Evolutionary conservation across 2,797 vertebrate genomes (phyloP).

Genomic region (Hyperoplus immaculatus): DNA sequence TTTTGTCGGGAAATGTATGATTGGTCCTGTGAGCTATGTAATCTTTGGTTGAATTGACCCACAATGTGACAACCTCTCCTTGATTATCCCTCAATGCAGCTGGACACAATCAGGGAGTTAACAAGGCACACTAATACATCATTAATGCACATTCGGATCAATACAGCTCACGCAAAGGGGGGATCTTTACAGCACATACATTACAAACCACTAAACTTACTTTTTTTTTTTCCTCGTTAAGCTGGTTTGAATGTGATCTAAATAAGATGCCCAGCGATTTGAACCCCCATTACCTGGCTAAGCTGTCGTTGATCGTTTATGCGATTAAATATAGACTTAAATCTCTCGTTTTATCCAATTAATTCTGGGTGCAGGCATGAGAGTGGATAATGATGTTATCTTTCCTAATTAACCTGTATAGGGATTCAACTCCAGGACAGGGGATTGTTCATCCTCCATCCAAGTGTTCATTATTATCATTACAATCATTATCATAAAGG

Average conservation of each 20-base stretch:
- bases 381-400: slow-evolving; percentile 91
- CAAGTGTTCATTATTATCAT: slow-evolving; percentile 88
- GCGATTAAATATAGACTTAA: slow-evolving; percentile 88
- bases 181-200: slow-evolving; percentile 45
- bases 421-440: slow-evolving; percentile 87
- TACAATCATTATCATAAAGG: slow-evolving; percentile 86
- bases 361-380: slow-evolving; percentile 86
- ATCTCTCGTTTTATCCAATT: slow-evolving; percentile 87
- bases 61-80: background rate
- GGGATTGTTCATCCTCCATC: slow-evolving; percentile 87
- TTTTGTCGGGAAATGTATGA: slow-evolving; percentile 40
- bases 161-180: slow-evolving; percentile 10
- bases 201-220: slow-evolving; percentile 57
- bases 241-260: slow-evolving; percentile 79
- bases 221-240: slow-evolving; percentile 75
- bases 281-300: slow-evolving; percentile 74
- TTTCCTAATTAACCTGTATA: slow-evolving; percentile 92
- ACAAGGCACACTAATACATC: slow-evolving; percentile 54
- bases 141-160: slow-evolving; percentile 63
- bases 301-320: slow-evolving; percentile 83
- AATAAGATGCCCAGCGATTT: slow-evolving; percentile 83
- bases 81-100: slow-evolving; percentile 31
- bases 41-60: background rate
- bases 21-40: slow-evolving; percentile 1
- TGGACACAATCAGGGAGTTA: slow-evolving; percentile 56